Base-by-base conservation (phyloP, 1,140 invertebrate species). In the Drosophila arawakana region DNA sequence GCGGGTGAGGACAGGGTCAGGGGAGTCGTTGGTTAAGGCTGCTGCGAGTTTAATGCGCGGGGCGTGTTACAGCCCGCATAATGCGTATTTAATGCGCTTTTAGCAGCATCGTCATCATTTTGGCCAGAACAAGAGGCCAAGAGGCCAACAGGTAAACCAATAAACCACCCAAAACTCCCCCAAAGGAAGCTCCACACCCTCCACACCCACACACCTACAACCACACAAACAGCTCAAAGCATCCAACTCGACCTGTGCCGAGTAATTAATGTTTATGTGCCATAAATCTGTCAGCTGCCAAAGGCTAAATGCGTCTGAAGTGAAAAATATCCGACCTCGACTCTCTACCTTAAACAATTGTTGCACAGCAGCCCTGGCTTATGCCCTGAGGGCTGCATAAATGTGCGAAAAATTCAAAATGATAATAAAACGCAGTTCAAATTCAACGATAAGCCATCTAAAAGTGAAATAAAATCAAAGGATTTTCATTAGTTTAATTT, bases 11-110 rank as follows among this genome's bases (percentile, higher is more conserved):
- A 9, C 1, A 7, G 15, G 8, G 15, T 11, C 2, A 37, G 35
- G 63, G 9, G 41, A 25, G 4, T 15, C 13, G 58, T 21, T 15
- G 49, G 49, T 47, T 62, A 30, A 30, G 25, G 39, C 21, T 37
- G 18, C 25, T 43, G 50, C 18, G 44, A 58, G 11, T 52, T 62
- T 61, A 41, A 46, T 49, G 10, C 25, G 15, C n/a, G n/a, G 46
- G 21, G 46, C 46, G 37, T 46, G 13, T 25, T 37, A 21, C 25
- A 34, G 57, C 60, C 52, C 66, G 25, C 61, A 75, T 85, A 84
- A 84, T 84, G 78, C 74, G 78, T 78, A 81, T 84, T 81, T 81
- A 85, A 84, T 84, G 81, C 74, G 72, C 78, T 81, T 77, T 65
- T 63, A 78, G 79, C 60, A 69, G 46, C 50, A 15, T 46, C 52